Evolutionary conservation across 2,888 invertebrate genomes (phyloP).

Genomic region (Drosophila mimetica): DNA sequence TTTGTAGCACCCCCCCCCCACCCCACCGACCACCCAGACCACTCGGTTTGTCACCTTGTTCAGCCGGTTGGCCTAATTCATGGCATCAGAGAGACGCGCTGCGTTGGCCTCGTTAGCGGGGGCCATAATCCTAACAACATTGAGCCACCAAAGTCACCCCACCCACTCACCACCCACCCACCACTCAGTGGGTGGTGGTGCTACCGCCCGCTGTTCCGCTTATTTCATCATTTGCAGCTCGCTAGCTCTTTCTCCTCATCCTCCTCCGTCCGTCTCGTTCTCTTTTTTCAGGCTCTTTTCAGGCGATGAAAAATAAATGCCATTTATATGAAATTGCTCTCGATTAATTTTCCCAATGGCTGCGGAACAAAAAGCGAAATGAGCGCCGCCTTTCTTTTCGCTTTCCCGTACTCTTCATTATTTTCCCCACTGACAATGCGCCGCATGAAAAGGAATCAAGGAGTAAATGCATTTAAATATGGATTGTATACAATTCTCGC

Average conservation of each 20-base stretch:
- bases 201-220: conserved; percentile 20
- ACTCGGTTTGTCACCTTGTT: conserved; percentile 29
- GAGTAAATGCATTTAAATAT: conserved; percentile 51
- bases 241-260: background rate
- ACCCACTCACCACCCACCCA: conserved; percentile 1
- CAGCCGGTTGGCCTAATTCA: conserved; percentile 64
- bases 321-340: conserved; percentile 65
- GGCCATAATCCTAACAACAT: conserved; percentile 65
- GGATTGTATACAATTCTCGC: conserved; percentile 12
- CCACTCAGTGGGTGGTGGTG: conserved; percentile 14
- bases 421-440: conserved; percentile 21
- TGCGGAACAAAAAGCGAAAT: conserved; percentile 34
- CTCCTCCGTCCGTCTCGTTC: background rate
- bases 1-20: background rate
- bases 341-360: conserved; percentile 62
- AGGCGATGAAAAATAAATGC: conserved; percentile 47
- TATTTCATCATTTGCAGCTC: conserved; percentile 28
- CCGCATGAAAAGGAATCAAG: conserved; percentile 51
- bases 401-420: conserved; percentile 11
- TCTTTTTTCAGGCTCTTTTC: conserved; percentile 4
- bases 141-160: conserved; percentile 16
- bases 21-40: background rate
- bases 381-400: conserved; percentile 11
- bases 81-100: conserved; percentile 39
- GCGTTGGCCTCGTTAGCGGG: conserved; percentile 66